Evolutionary conservation across 2,888 invertebrate genomes (phyloP).

Genomic region (Temnothorax rugatulus): DNA sequence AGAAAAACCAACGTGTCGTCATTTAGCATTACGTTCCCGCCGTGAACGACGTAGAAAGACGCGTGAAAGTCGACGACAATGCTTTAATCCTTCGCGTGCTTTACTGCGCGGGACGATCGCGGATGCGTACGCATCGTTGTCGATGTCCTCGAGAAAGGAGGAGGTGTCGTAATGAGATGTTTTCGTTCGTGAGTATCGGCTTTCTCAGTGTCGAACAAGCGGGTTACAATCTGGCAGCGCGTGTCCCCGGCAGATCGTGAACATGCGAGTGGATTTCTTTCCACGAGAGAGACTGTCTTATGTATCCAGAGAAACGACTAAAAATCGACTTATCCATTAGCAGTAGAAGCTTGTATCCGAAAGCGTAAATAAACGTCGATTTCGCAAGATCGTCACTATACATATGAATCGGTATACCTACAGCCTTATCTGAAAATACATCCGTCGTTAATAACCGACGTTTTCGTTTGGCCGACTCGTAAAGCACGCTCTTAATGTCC

Average conservation of each 20-base stretch:
- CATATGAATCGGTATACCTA: background rate
- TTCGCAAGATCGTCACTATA: background rate
- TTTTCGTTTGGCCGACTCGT: constrained; percentile 67
- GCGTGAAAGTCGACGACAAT: constrained; percentile 67
- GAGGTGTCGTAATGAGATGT: constrained; percentile 52
- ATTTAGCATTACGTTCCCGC: constrained; percentile 60
- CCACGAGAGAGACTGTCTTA: background rate
- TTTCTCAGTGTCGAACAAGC: constrained; percentile 39
- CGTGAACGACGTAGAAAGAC: constrained; percentile 60
- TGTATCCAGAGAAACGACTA: background rate
- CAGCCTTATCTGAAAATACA: constrained; percentile 55
- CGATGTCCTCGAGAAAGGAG: constrained; percentile 42
- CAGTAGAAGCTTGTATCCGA: background rate
- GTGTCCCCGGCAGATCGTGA: background rate
- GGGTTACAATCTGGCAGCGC: constrained; percentile 26
- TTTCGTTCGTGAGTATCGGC: constrained; percentile 34
- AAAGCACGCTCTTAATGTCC: constrained; percentile 72
- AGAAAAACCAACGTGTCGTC: constrained; percentile 66
- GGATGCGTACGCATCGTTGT: constrained; percentile 30
- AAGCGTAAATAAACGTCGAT: constrained; percentile 9
- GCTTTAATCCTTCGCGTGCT: constrained; percentile 46
- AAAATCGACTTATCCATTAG: background rate
- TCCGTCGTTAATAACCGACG: constrained; percentile 69
- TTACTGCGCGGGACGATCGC: constrained; percentile 28
- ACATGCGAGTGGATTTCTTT: constrained; percentile 11